Evolutionary conservation across 2,797 vertebrate genomes (phyloP).

Genomic region (Netta rufina): DNA sequence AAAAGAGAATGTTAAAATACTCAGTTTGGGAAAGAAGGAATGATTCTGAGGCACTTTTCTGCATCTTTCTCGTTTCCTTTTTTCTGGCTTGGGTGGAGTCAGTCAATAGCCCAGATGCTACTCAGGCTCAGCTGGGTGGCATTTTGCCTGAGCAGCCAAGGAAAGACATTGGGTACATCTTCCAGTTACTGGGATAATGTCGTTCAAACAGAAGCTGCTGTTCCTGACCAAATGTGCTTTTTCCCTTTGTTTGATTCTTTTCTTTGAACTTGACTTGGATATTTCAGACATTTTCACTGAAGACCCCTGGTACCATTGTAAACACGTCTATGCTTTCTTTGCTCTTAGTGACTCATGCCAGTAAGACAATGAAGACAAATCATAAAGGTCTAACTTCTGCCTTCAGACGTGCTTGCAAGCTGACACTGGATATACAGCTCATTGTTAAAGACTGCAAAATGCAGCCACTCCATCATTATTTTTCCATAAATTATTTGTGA

Average conservation of each 20-base stretch:
- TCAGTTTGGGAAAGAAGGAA: background rate
- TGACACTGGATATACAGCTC: background rate
- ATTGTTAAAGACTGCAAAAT: background rate
- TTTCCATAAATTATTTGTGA: background rate
- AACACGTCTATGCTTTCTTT: background rate
- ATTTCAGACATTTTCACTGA: background rate
- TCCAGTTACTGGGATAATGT: background rate
- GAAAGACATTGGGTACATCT: background rate
- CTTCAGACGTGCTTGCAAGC: background rate
- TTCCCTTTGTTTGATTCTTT: slow-evolving; percentile 2
- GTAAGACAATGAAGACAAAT: background rate
- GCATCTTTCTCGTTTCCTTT: background rate
- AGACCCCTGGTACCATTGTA: background rate
- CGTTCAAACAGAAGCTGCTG: background rate
- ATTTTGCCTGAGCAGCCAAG: background rate
- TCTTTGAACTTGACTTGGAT: background rate
- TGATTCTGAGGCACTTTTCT: background rate
- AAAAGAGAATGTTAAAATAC: background rate
- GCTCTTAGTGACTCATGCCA: background rate
- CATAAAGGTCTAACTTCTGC: background rate
- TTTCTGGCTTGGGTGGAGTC: fast-evolving
- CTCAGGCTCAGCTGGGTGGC: background rate
- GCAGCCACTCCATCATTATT: background rate
- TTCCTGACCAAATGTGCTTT: background rate
- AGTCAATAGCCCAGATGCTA: fast-evolving